Conservation (phyloP, 2,113 vertebrate genomes). For the Octodon degus region DNA sequence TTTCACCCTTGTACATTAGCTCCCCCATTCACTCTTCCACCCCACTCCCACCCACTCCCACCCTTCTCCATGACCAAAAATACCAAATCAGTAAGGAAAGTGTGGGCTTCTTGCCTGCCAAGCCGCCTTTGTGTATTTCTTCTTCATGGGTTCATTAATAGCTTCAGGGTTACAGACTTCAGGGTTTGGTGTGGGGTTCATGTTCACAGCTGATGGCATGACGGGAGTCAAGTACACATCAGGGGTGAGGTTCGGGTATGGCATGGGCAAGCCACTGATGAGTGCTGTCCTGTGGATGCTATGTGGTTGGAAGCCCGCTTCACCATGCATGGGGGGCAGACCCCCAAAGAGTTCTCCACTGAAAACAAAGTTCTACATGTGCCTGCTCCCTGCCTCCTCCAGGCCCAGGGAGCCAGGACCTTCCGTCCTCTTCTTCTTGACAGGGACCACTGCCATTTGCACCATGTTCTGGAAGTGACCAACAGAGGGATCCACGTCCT, state of each 20-base stretch:
- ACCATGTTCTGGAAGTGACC: constrained; percentile 99
- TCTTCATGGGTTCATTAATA: constrained; percentile 97
- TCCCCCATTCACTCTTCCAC: constrained; percentile 79
- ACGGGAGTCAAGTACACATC: constrained; percentile 97
- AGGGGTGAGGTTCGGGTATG: constrained; percentile 98
- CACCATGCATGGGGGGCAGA: constrained; percentile 94
- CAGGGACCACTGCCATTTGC: constrained; percentile 97
- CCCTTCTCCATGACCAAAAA: constrained; percentile 75
- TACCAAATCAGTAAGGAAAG: constrained; percentile 96
- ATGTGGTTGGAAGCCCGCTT: constrained; percentile 88
- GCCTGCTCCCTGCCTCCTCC: constrained; percentile 91
- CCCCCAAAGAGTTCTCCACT: constrained; percentile 94
- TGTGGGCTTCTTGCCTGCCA: constrained; percentile 99
- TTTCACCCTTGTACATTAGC: constrained; percentile 73
- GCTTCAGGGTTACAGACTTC: constrained; percentile 92
- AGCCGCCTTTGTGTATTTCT: constrained; percentile 99
- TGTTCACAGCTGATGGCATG: constrained; percentile 91
- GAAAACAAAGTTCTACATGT: constrained; percentile 92
- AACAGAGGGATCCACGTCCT: constrained; percentile 98
- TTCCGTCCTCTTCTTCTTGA: constrained; percentile 97
- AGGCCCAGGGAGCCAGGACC: constrained; percentile 89
- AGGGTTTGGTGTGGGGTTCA: constrained; percentile 93
- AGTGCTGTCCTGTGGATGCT: constrained; percentile 92
- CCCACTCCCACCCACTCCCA: constrained; percentile 71
- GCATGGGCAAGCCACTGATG: constrained; percentile 96